These are phyloP conservation scores for Emmelina monodactyla DNA, from an alignment of 2,888 invertebrate genomes.

Conservation along the genomic window DNA sequence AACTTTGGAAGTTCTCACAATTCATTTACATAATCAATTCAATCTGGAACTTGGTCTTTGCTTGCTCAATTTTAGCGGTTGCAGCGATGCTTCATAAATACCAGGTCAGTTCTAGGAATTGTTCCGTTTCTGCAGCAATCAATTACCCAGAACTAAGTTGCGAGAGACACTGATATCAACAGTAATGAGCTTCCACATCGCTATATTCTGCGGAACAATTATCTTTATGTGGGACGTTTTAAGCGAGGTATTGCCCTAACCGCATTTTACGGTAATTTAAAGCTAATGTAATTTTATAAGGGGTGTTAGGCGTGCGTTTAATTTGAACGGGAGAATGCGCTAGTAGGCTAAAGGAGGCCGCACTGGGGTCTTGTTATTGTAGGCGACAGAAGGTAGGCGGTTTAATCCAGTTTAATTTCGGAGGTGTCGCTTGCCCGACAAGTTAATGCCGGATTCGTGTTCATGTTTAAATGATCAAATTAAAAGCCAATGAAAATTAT, in stretches of 20 bases:
- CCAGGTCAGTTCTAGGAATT: not conserved
- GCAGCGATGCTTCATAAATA: not conserved
- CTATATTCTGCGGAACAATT: conserved; percentile 33
- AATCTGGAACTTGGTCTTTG: not conserved
- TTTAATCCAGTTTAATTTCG: not conserved
- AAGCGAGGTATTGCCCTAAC: conserved; percentile 30
- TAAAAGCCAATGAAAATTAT: too few relatives aligned
- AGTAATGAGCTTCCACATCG: conserved; percentile 8
- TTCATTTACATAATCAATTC: conserved; percentile 1
- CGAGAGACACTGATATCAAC: conserved; percentile 2
- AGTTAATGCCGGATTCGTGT: too few relatives aligned
- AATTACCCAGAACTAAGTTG: not conserved
- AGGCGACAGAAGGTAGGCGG: not conserved
- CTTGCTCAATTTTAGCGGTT: not conserved
- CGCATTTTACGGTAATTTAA: conserved; percentile 32
- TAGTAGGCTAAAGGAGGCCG: not conserved
- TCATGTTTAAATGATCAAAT: too few relatives aligned
- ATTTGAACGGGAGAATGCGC: conserved; percentile 24
- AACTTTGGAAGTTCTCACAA: conserved; percentile 1
- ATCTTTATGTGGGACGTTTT: conserved; percentile 37
- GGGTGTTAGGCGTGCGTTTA: conserved; percentile 32
- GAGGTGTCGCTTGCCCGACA: too few relatives aligned
- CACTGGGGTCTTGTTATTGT: too few relatives aligned
- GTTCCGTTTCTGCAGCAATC: not conserved
- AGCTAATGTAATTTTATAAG: conserved; percentile 38